Evolutionary conservation across 1,140 invertebrate species (phyloP).

Genomic region (Pseudomyrmex cubaensis): DNA sequence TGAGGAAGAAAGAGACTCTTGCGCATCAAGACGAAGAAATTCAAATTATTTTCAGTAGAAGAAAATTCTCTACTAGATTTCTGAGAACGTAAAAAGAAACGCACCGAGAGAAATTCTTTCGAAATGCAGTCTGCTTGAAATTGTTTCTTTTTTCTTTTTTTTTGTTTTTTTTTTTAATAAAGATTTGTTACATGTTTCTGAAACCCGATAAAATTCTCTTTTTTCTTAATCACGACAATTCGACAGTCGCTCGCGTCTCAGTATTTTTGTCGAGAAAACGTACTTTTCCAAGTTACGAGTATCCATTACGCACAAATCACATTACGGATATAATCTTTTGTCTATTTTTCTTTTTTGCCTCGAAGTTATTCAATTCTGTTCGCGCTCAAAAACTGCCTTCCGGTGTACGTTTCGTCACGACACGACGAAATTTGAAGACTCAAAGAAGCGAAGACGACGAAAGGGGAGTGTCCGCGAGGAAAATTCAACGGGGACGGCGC

Average conservation of each 20-base stretch:
- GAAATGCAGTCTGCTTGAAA: not conserved
- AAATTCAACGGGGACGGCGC: not conserved
- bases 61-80: not conserved
- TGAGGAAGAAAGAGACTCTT: not conserved
- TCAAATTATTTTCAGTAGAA: not conserved
- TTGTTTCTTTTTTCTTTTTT: too few species aligned
- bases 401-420: not conserved
- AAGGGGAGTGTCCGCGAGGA: not conserved
- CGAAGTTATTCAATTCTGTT: constrained; percentile 33
- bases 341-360: constrained; percentile 6
- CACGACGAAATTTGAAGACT: constrained; percentile 24
- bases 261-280: not conserved
- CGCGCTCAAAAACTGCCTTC: constrained; percentile 27
- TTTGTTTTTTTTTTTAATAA: too few species aligned
- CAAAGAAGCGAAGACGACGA: constrained; percentile 14
- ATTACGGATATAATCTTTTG: constrained; percentile 22
- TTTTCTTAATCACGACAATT: not conserved
- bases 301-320: constrained; percentile 7
- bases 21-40: not conserved
- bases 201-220: too few species aligned
- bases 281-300: not conserved
- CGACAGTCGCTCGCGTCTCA: not conserved
- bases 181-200: too few species aligned
- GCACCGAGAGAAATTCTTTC: not conserved
- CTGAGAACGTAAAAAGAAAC: not conserved